Evolutionary conservation across 2,888 invertebrate genomes (phyloP), one percentile per base, ranked within the genome.

Genomic region (Pheosia tremula): DNA sequence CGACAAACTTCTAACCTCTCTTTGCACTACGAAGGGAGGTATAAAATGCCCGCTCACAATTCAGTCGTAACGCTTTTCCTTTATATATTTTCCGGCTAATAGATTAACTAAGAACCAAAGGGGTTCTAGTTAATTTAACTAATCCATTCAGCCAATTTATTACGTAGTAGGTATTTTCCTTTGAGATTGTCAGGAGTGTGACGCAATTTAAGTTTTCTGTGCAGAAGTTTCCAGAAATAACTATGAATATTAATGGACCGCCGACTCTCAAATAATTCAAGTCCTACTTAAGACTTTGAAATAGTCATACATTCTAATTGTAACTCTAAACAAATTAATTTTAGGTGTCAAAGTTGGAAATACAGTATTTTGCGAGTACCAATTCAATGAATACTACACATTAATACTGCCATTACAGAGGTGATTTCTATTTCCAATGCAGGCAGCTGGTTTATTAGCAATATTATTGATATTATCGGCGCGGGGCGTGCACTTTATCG

Each of bases 381-480:
- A 50, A 24, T 50, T 50, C 50, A 50, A n/a, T 11, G 47, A n/a
- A n/a, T 8, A 50, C 50, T 50, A 9, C 47, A 11, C 47, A 9
- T n/a, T 50, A 50, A 24, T 24, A 24, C 24, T 50, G 50, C 50
- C 24, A 50, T 50, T 50, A 24, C 38, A 36, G 11, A 59, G 43
- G 49, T 10, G 13, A 43, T 5, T 38, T 68, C 65, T 73, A 73
- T 74, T 69, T 69, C 41, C 24, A 64, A 55, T 66, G 38, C 58
- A 55, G n/a, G 39, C 59, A 24, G 24, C 24, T 24, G 63, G 66
- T 74, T 75, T 75, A 71, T 59, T 62, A 62, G 61, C 59, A 63
- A 64, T 75, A 75, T 75, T 74, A 75, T 75, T 76, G 71, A 68
- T 73, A 73, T 71, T 64, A 65, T 43, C 57, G 61, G 60, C 67